phyloP scores from a whole-genome alignment of 2,888 invertebrate genomes.

The Nephrocerus scutellatus region DNA sequence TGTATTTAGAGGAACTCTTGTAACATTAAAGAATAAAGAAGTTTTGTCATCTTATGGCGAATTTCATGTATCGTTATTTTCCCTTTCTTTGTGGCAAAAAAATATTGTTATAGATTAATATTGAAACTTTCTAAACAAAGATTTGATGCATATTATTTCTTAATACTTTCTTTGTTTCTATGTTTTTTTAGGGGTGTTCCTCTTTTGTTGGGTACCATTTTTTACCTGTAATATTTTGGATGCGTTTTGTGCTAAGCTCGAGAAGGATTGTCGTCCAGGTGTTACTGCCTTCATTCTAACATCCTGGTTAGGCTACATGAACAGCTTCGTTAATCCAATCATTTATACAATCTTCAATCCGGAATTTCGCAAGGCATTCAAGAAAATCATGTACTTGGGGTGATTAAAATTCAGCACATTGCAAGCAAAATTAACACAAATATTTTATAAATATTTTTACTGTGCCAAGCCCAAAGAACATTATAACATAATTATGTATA shows the following conservation, averaged over 20 bases:
- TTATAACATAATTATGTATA: no score
- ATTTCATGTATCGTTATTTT: no score
- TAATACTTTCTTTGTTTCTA: conserved; percentile 3
- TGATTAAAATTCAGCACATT: conserved; percentile 33
- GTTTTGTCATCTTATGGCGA: no score
- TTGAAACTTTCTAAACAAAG: no score
- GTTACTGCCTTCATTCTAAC: conserved; percentile 87
- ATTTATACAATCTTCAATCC: conserved; percentile 95
- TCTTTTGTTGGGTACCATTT: conserved; percentile 98
- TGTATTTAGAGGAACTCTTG: no score
- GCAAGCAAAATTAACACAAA: conserved; percentile 8
- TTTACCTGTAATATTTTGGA: conserved; percentile 97
- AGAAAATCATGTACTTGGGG: conserved; percentile 76
- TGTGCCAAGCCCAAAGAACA: no score
- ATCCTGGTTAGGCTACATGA: conserved; percentile 98
- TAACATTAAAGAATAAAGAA: no score
- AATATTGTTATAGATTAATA: no score
- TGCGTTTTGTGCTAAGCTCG: conserved; percentile 87
- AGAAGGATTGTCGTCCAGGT: conserved; percentile 71
- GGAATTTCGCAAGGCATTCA: conserved; percentile 97
- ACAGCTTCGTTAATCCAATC: conserved; percentile 87
- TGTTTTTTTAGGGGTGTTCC: conserved; percentile 73
- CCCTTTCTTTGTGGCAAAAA: no score
- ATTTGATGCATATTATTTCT: conserved; percentile 6
- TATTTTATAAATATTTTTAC: conserved; percentile 23